A percentile compares a stretch with the other conserved stretches of the same genome.
phyloP scores from a whole-genome alignment of 2,888 invertebrate genomes.

The Matsumyia berberina region DNA sequence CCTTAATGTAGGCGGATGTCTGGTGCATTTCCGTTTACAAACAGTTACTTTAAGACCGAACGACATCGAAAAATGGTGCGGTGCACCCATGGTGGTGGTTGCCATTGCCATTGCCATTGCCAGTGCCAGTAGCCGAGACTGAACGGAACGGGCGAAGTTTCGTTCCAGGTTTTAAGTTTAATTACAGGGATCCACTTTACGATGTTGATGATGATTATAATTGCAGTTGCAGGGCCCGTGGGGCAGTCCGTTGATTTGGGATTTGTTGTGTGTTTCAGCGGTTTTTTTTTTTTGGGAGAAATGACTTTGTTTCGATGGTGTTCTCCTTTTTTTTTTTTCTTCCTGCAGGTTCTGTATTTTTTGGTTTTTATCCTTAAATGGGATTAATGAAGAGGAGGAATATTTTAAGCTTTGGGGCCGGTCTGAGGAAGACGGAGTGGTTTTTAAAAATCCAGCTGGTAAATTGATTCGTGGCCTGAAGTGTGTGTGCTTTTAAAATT shows the following conservation, averaged over 20 bases:
- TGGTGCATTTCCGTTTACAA: constrained; percentile 77
- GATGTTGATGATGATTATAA: constrained; percentile 75
- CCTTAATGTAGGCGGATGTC: constrained; percentile 76
- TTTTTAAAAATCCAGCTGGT: constrained; percentile 50
- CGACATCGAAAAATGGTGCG: constrained; percentile 61
- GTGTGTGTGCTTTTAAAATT: constrained; percentile 48
- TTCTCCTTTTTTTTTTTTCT: constrained; percentile 23
- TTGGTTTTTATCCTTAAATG: constrained; percentile 68
- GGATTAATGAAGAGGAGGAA: constrained; percentile 76
- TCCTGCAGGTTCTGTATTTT: constrained; percentile 17
- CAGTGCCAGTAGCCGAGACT: constrained; percentile 59
- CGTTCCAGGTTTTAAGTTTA: constrained; percentile 76
- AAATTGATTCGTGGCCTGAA: constrained; percentile 62
- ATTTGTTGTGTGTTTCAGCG: constrained; percentile 65
- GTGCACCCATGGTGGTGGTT: constrained; percentile 10
- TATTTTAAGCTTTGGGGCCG: constrained; percentile 50
- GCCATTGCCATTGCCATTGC: too few species aligned
- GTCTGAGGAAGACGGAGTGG: constrained; percentile 54
- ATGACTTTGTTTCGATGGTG: constrained; percentile 49
- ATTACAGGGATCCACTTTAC: constrained; percentile 76
- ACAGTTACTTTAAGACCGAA: constrained; percentile 74
- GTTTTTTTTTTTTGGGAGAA: constrained; percentile 50
- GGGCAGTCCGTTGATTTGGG: constrained; percentile 72
- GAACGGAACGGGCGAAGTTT: constrained; percentile 61
- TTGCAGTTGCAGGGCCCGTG: constrained; percentile 75